phyloP scores from a whole-genome alignment of 2,888 invertebrate genomes.

The Rhagonycha lutea region DNA sequence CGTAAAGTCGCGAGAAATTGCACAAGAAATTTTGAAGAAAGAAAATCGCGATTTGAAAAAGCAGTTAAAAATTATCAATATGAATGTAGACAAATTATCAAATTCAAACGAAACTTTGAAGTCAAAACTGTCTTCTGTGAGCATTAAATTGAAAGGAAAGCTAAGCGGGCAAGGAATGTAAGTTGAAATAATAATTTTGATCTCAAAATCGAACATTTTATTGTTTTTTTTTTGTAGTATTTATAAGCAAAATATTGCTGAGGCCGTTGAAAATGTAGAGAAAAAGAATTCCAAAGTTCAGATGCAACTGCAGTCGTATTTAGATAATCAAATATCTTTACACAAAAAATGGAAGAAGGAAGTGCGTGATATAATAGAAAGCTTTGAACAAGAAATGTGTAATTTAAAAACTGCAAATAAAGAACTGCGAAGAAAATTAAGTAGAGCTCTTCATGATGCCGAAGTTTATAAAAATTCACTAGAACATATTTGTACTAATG shows the following conservation, averaged over 20 bases:
- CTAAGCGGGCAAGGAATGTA: conserved; percentile 4
- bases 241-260: conserved; percentile 21
- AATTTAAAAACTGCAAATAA: conserved; percentile 55
- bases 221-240: conserved; percentile 21
- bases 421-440: conserved; percentile 53
- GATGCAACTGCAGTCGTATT: conserved; percentile 63
- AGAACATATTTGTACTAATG: conserved; percentile 31
- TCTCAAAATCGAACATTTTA: conserved; percentile 9
- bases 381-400: conserved; percentile 63
- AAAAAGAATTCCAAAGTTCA: conserved; percentile 40
- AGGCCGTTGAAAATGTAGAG: conserved; percentile 38
- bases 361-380: conserved; percentile 64
- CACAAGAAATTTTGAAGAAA: conserved; percentile 56
- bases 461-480: conserved; percentile 39
- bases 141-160: conserved; percentile 42
- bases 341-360: conserved; percentile 68
- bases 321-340: conserved; percentile 63
- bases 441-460: conserved; percentile 42
- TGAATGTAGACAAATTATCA: conserved; percentile 43
- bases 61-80: conserved; percentile 49
- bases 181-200: neutral
- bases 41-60: conserved; percentile 53
- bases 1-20: conserved; percentile 62
- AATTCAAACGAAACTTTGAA: conserved; percentile 41
- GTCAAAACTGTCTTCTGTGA: conserved; percentile 43